Conservation (phyloP, 1,140 invertebrate species). For the Paraescarpia echinospica region DNA sequence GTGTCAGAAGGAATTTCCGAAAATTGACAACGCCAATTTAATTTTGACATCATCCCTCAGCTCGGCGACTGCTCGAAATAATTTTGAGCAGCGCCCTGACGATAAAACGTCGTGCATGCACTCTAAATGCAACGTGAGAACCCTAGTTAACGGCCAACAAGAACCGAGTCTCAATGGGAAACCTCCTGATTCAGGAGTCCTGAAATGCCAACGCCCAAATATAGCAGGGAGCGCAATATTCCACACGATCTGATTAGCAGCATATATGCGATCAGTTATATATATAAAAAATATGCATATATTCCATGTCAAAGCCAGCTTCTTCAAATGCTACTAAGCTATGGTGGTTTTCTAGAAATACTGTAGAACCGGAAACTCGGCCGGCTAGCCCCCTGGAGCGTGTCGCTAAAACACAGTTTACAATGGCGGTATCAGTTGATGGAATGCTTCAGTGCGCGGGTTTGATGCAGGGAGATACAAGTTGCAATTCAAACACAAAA, state of each 20-base stretch:
- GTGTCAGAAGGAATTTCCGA: neutral
- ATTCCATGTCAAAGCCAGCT: neutral
- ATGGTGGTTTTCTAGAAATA: neutral
- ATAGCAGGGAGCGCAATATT: neutral
- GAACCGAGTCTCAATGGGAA: neutral
- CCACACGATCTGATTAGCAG: neutral
- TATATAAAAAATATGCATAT: neutral
- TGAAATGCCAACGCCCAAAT: neutral
- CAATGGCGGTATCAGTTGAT: neutral
- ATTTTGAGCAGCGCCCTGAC: neutral
- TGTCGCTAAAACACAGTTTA: neutral
- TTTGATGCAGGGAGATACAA: neutral
- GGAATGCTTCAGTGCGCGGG: neutral
- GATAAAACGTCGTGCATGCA: neutral
- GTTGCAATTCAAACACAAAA: neutral
- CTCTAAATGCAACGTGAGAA: neutral
- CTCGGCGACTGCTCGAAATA: neutral
- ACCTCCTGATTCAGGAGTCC: too few relatives aligned
- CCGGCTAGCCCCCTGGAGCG: neutral
- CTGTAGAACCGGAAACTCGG: neutral
- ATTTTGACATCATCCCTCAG: neutral
- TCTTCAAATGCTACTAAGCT: neutral
- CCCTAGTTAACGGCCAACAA: neutral
- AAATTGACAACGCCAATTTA: neutral
- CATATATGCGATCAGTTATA: neutral